Evolutionary conservation across 2,797 vertebrate species (phyloP), one percentile per base, ranked within the genome.

Genomic region (Rallus crepitans): DNA sequence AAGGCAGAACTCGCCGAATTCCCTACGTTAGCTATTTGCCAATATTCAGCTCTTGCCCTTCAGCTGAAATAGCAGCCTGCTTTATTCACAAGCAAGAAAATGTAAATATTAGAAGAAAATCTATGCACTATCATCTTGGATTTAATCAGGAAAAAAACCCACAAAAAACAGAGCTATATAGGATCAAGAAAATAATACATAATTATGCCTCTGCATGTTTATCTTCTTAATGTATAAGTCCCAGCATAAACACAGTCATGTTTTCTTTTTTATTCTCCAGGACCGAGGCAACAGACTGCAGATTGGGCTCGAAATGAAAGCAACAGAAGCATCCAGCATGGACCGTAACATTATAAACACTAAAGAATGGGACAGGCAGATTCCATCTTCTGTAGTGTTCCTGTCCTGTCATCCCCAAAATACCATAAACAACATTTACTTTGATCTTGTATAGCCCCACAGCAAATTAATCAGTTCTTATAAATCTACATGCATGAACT

Each of bases 391-490:
- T 20, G 3, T 42, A 70, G 71, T 91, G 83, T 61, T 89, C 86
- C 50, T 28, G 75, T 70, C 83, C 91, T 94, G 93, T 97, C 94
- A 92, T 94, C 90, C 94, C 86, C 15, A 1, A 56, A 89, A 71
- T 60, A 42, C 2, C 83, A 92, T 87, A 96, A 97, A 94, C 85
- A 96, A 11, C 31, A 25, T 82, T 50, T 61, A 30, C 95, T 97
- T 95, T 96, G 71, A 96, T 94, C 88, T 81, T 7, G 6, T n/a
- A 35, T 1, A 80, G 90, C 56, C 60, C 90, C 68, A n/a, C 21
- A 71, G 88, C 64, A 90, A 87, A 84, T 79, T n/a, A 56, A 93
- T 53, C 75, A 82, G 75, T 77, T 92, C 78, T 19, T 85, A 73
- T 45, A 95, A 94, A 84, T 57, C 86, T 48, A 45, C 21, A 87